phyloP scores from a whole-genome alignment of 1,140 invertebrate species.

The Bombus sibiricus region DNA sequence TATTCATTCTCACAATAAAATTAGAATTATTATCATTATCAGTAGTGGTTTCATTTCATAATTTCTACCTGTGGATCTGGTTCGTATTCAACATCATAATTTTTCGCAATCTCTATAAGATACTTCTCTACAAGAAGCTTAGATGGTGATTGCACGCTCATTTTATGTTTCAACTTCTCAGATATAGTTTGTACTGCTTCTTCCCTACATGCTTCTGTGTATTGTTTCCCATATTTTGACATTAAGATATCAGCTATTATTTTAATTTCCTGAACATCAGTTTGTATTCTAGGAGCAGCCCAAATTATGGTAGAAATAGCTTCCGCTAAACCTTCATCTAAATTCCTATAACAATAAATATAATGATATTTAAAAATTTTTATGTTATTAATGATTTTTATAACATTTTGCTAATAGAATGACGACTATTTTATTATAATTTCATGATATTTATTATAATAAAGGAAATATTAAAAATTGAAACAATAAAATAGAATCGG shows the following conservation, averaged over 20 bases:
- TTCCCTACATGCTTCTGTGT: constrained; percentile 92
- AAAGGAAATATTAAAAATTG: constrained; percentile 18
- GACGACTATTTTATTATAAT: background rate
- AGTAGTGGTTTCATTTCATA: background rate
- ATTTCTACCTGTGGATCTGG: constrained; percentile 90
- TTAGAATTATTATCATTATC: background rate
- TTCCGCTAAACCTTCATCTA: constrained; percentile 97
- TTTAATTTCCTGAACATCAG: constrained; percentile 95
- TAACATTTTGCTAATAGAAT: background rate
- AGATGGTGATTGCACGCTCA: constrained; percentile 97
- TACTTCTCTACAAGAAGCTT: constrained; percentile 98
- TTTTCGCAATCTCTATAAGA: constrained; percentile 97
- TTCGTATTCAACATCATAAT: constrained; percentile 95
- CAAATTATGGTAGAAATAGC: constrained; percentile 98
- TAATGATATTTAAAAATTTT: background rate
- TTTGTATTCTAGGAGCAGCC: constrained; percentile 95
- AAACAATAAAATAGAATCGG: background rate
- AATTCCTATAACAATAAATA: constrained; percentile 84
- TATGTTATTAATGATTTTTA: background rate
- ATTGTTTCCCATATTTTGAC: constrained; percentile 97
- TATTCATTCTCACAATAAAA: background rate
- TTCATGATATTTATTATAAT: background rate
- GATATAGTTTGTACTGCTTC: constrained; percentile 92
- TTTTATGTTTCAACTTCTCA: constrained; percentile 97
- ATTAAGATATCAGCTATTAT: constrained; percentile 95